Conservation (phyloP, 2,797 vertebrate species). For the Cryptoblepharus egeriae region DNA sequence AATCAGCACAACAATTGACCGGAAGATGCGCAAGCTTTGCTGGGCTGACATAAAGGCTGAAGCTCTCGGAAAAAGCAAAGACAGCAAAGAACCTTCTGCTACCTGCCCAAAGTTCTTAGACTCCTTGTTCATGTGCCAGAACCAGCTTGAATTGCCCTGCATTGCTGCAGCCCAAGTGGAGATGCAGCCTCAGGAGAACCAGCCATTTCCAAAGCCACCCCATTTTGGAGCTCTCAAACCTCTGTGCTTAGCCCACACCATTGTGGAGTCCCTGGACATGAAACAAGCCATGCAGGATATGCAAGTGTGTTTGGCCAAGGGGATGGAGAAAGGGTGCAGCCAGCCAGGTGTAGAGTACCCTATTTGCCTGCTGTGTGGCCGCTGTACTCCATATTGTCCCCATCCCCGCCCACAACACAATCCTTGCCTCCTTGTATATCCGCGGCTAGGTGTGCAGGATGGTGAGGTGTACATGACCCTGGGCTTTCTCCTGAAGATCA, state of each 20-base stretch:
- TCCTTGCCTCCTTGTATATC: slow-evolving; percentile 7
- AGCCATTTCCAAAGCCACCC: neutral
- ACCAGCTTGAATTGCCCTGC: slow-evolving; percentile 13
- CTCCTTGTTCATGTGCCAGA: slow-evolving; percentile 12
- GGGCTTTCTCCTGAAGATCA: slow-evolving; percentile 16
- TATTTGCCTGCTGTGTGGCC: neutral
- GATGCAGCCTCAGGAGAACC: neutral
- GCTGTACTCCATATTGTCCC: neutral
- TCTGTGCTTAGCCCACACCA: slow-evolving; percentile 1
- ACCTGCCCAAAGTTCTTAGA: neutral
- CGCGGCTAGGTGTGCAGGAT: neutral
- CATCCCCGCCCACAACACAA: neutral
- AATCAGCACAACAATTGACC: neutral
- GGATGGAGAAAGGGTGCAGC: neutral
- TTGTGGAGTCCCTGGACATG: slow-evolving; percentile 1
- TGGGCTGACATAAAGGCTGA: neutral
- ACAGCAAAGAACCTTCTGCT: neutral
- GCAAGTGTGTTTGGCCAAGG: neutral
- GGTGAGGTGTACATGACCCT: neutral
- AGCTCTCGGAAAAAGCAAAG: neutral
- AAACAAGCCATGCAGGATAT: neutral
- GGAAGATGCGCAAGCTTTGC: neutral
- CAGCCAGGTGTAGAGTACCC: slow-evolving; percentile 3
- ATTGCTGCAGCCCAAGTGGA: neutral
- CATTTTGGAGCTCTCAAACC: neutral